These are phyloP conservation scores for Cacatua alba DNA, from an alignment of 2,113 vertebrate species.

Conservation along the genomic window DNA sequence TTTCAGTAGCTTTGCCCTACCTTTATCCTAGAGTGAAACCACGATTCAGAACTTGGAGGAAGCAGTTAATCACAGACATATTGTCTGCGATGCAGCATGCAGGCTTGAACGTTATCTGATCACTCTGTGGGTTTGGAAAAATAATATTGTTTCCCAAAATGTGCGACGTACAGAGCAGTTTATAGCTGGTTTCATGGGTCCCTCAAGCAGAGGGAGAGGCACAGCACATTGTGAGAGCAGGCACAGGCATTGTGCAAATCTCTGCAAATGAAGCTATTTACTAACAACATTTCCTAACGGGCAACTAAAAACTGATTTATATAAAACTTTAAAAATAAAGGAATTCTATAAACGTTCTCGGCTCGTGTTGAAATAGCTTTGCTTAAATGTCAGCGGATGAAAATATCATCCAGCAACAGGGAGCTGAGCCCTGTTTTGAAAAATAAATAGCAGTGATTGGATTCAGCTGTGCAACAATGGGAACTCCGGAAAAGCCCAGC, in stretches of 20 bases:
- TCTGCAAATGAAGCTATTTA: slow-evolving; percentile 42
- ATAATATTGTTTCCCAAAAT: not conserved
- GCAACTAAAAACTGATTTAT: slow-evolving; percentile 59
- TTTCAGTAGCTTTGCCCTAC: not conserved
- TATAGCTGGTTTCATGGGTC: not conserved
- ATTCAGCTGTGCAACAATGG: slow-evolving; percentile 54
- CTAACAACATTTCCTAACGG: slow-evolving; percentile 17
- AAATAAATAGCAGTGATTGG: slow-evolving; percentile 54
- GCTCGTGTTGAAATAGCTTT: slow-evolving; percentile 46
- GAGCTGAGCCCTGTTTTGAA: slow-evolving; percentile 30
- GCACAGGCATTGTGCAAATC: not conserved
- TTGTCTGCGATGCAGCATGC: not conserved
- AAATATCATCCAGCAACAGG: slow-evolving; percentile 38
- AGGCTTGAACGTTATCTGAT: slow-evolving; percentile 13
- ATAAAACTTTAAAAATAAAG: slow-evolving; percentile 62
- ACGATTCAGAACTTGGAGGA: not conserved
- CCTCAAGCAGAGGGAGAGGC: too few relatives aligned
- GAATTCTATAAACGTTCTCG: slow-evolving; percentile 58
- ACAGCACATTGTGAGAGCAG: too few relatives aligned
- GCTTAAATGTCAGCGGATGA: slow-evolving; percentile 49
- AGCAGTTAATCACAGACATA: not conserved
- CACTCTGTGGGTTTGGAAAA: slow-evolving; percentile 41
- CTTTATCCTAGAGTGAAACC: not conserved
- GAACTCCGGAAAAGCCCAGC: not conserved
- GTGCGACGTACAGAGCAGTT: not conserved